Conservation (phyloP, 2,888 invertebrate genomes). For the Dynastes grantii region DNA sequence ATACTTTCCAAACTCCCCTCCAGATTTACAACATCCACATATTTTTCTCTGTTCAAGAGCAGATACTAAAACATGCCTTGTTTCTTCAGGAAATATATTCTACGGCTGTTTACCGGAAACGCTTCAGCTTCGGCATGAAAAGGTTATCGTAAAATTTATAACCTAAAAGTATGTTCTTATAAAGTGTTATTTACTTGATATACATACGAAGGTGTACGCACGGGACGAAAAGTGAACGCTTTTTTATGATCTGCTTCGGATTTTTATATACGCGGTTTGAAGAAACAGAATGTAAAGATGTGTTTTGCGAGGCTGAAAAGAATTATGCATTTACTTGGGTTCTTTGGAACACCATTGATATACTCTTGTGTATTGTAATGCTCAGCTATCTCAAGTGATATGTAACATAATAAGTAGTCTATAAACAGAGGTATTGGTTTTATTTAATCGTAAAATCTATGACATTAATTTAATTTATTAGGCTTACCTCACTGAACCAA, state of each 20-base stretch:
- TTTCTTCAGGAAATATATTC: background rate
- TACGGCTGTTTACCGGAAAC: conserved; percentile 4
- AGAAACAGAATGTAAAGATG: conserved; percentile 10
- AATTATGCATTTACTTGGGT: background rate
- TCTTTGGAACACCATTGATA: too few relatives aligned
- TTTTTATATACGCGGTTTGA: conserved; percentile 20
- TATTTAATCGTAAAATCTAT: too few relatives aligned
- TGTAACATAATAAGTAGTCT: too few relatives aligned
- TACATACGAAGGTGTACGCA: conserved; percentile 3
- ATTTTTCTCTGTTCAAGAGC: background rate
- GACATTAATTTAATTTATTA: too few relatives aligned
- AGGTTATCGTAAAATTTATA: conserved; percentile 37
- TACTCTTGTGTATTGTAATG: too few relatives aligned
- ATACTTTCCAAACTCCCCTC: too few relatives aligned
- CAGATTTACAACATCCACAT: background rate
- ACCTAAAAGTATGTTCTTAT: conserved; percentile 29
- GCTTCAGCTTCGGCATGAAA: conserved; percentile 22
- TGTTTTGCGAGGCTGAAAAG: background rate
- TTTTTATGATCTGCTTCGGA: conserved; percentile 12
- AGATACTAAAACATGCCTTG: background rate
- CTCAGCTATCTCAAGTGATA: too few relatives aligned
- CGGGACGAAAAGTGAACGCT: conserved; percentile 5
- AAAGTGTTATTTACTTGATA: conserved; percentile 27
- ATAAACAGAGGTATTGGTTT: too few relatives aligned
- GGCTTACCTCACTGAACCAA: too few relatives aligned